Conservation (phyloP, 1,140 invertebrate genomes). For the Drosophila pseudoananassae region DNA sequence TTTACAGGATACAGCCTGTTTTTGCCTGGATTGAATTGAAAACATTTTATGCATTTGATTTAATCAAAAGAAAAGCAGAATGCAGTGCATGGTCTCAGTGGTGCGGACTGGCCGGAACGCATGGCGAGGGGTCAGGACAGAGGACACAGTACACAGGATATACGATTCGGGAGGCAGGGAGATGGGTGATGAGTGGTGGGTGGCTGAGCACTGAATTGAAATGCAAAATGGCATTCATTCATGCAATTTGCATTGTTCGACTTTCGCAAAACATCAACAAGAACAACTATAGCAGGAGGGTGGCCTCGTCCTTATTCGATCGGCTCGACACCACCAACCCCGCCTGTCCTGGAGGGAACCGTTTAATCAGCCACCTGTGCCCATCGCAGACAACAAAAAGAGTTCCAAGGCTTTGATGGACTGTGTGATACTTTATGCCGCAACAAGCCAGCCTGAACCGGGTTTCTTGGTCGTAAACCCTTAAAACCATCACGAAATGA, state of each 20-base stretch:
- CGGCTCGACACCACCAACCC: conserved; percentile 9
- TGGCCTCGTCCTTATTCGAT: conserved; percentile 30
- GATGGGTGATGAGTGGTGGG: not conserved
- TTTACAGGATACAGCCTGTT: conserved; percentile 15
- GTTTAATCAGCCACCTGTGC: conserved; percentile 44
- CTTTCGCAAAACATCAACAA: conserved; percentile 15
- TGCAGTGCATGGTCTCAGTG: conserved; percentile 38
- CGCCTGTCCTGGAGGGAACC: conserved; percentile 12
- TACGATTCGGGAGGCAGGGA: conserved; percentile 5
- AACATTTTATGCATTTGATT: conserved; percentile 83
- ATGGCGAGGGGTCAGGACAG: not conserved
- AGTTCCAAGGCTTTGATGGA: not conserved
- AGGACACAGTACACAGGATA: not conserved
- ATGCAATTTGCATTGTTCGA: conserved; percentile 80
- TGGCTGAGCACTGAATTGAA: conserved; percentile 63
- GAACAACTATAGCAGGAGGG: conserved; percentile 20
- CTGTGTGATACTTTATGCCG: not conserved
- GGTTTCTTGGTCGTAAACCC: too few species aligned
- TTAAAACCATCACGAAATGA: too few species aligned
- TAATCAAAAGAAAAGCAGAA: conserved; percentile 80
- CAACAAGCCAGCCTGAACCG: too few species aligned
- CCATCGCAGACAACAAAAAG: conserved; percentile 33
- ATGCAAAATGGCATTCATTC: conserved; percentile 81
- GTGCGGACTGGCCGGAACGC: conserved; percentile 26
- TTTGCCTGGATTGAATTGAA: conserved; percentile 70